Evolutionary conservation across 2,797 vertebrate genomes (phyloP).

Genomic region (Anolis apletophallus): DNA sequence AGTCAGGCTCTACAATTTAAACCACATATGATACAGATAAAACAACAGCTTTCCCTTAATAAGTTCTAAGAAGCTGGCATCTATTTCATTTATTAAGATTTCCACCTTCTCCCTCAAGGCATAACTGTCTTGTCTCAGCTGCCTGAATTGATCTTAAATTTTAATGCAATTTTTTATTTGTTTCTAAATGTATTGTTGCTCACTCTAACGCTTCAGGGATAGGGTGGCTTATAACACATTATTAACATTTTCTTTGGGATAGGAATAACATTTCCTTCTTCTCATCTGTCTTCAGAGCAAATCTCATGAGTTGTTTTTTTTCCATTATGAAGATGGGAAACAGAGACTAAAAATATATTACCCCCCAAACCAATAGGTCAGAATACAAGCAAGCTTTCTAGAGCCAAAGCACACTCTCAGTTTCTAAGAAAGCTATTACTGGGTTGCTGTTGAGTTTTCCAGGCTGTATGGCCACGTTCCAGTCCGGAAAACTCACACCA

Average conservation of each 20-base stretch:
- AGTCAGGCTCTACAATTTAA: conserved; percentile 35
- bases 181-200: conserved; percentile 27
- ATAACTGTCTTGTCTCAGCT: conserved; percentile 2
- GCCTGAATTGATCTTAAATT: conserved; percentile 24
- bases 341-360: not conserved
- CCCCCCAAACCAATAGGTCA: not conserved
- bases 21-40: conserved; percentile 39
- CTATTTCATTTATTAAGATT: conserved; percentile 21
- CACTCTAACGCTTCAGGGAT: not conserved
- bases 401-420: not conserved
- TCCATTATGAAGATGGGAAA: not conserved
- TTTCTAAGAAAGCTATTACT: conserved; percentile 9
- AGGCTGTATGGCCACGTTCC: too few species aligned
- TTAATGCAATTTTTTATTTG: conserved; percentile 37
- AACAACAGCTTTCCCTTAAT: conserved; percentile 36
- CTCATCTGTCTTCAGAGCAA: not conserved
- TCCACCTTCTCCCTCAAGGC: not conserved
- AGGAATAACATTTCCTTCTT: conserved; percentile 13
- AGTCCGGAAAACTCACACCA: too few species aligned
- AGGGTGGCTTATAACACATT: conserved; percentile 19
- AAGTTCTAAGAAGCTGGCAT: conserved; percentile 11
- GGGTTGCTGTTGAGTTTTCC: too few species aligned
- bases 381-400: not conserved
- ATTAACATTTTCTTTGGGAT: conserved; percentile 22
- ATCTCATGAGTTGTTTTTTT: not conserved